Conservation (phyloP, 2,888 invertebrate species). For the Danaus chrysippus region DNA sequence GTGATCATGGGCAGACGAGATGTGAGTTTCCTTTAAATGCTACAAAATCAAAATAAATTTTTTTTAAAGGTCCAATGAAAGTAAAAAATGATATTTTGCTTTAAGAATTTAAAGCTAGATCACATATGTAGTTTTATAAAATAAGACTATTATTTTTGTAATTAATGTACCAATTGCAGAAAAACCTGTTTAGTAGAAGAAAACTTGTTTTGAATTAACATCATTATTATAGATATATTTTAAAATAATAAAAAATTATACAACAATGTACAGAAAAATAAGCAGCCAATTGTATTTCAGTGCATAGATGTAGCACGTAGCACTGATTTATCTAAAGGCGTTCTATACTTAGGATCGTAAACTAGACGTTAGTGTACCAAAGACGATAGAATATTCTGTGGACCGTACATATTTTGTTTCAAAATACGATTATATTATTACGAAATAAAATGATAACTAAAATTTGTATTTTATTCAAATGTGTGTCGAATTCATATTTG, state of each 20-base stretch:
- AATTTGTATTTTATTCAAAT: not conserved
- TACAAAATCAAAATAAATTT: too few relatives aligned
- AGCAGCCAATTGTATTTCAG: not conserved
- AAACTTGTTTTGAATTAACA: not conserved
- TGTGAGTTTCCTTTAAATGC: too few relatives aligned
- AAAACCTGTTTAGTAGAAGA: too few relatives aligned
- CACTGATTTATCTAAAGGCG: conserved; percentile 28
- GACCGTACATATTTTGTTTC: not conserved
- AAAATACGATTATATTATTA: not conserved
- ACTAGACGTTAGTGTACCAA: conserved; percentile 48
- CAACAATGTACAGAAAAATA: not conserved
- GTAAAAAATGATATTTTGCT: too few relatives aligned
- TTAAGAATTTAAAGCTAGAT: too few relatives aligned
- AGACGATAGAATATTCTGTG: conserved; percentile 18
- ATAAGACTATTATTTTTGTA: too few relatives aligned
- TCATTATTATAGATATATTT: not conserved
- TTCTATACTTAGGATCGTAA: conserved; percentile 41
- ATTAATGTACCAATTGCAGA: too few relatives aligned
- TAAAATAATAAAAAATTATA: not conserved
- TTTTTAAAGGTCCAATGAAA: too few relatives aligned
- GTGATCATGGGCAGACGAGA: too few relatives aligned
- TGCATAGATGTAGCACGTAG: conserved; percentile 26
- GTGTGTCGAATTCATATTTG: too few relatives aligned
- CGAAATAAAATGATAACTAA: not conserved
- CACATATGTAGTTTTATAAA: too few relatives aligned